These are phyloP conservation scores for Oenanthe oenanthe DNA, from an alignment of 2,113 vertebrate genomes.

Conservation along the genomic window DNA sequence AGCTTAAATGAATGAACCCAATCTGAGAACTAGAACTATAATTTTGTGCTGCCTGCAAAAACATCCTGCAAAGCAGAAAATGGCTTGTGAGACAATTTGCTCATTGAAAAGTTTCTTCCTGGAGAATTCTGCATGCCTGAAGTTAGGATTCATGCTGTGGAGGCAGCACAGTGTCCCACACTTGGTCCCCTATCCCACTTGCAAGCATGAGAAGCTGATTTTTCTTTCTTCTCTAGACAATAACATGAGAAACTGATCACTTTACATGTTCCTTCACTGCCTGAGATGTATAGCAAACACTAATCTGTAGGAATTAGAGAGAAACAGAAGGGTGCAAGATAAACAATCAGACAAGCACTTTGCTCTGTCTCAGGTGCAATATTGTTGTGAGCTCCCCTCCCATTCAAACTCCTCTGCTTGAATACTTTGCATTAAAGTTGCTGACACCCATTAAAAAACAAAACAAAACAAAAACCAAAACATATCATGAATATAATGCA, in stretches of 20 bases:
- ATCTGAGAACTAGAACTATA: neutral
- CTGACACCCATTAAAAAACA: neutral
- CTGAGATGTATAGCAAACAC: neutral
- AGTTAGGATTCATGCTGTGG: neutral
- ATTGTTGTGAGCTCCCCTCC: neutral
- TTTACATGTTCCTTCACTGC: neutral
- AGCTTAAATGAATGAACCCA: neutral
- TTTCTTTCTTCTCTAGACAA: neutral
- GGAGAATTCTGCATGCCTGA: neutral
- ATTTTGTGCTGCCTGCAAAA: neutral
- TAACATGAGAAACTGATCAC: neutral
- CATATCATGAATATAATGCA: fast-evolving
- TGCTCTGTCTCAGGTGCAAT: too few relatives aligned
- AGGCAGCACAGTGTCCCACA: neutral
- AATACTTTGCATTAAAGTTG: neutral
- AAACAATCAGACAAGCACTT: neutral
- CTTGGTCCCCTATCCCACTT: neutral
- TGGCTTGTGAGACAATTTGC: fast-evolving
- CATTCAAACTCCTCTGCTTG: neutral
- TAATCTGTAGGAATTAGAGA: neutral
- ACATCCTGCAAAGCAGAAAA: neutral
- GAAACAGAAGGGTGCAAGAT: neutral
- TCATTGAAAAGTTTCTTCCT: neutral
- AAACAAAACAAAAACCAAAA: neutral
- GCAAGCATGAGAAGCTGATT: neutral